A percentile compares a stretch with the other conserved stretches of the same genome.
phyloP scores from a whole-genome alignment of 2,113 vertebrate genomes.

The Forbesichthys papilliferus region DNA sequence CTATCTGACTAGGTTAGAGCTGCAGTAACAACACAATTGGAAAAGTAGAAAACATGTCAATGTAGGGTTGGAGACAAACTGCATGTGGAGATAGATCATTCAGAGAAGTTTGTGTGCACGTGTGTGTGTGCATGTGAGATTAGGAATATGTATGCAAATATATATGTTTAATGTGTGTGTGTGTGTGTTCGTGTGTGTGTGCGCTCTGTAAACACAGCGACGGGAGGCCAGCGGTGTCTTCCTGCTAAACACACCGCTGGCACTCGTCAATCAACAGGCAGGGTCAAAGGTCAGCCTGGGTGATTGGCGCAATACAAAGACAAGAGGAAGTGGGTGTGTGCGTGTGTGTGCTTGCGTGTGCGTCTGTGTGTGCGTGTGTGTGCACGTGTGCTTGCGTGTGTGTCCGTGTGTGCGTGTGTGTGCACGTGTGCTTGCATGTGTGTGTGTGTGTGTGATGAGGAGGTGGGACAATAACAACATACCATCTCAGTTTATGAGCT shows the following conservation, averaged over 20 bases:
- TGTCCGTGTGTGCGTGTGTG: not conserved
- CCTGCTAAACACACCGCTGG: constrained; percentile 56
- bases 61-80: constrained; percentile 5
- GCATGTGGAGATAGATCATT: not conserved
- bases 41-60: not conserved
- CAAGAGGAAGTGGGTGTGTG: constrained; percentile 50
- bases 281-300: constrained; percentile 55
- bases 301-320: constrained; percentile 57
- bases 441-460: not conserved
- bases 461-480: not conserved
- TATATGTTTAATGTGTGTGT: not conserved
- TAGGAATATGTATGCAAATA: too few species aligned
- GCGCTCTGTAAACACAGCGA: constrained; percentile 44
- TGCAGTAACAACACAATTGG: not conserved
- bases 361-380: constrained; percentile 9
- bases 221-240: constrained; percentile 8
- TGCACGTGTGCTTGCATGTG: not conserved
- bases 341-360: not conserved
- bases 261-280: constrained; percentile 58
- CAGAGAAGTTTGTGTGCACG: not conserved
- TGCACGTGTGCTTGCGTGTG: not conserved
- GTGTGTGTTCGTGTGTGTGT: not conserved
- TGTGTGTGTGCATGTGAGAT: too few species aligned
- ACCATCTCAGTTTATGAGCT: not conserved
- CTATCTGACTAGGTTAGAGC: not conserved